These are phyloP conservation scores for Monoplex corrugatus DNA, from an alignment of 2,888 invertebrate species.

Conservation along the genomic window DNA sequence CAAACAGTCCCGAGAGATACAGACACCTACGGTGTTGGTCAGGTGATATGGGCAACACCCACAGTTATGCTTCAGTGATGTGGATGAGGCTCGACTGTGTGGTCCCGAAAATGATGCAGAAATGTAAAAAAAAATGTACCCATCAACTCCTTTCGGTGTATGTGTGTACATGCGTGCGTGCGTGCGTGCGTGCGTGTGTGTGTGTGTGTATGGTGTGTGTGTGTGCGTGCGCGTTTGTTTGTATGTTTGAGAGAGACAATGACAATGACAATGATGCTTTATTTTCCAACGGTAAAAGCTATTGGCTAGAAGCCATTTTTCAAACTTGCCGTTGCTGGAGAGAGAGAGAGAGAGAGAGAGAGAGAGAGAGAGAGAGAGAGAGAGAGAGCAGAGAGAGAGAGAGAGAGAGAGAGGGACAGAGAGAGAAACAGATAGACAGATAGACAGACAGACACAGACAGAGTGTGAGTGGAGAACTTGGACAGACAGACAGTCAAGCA, in stretches of 20 bases:
- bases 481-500: neutral
- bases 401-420: neutral
- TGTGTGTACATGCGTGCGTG: neutral
- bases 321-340: too few relatives aligned
- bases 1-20: too few relatives aligned
- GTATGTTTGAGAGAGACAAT: neutral
- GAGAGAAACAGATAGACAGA: neutral
- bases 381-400: neutral
- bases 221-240: neutral
- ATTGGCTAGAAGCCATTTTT: too few relatives aligned
- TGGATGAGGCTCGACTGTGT: too few relatives aligned
- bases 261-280: too few relatives aligned
- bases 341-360: neutral
- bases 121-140: too few relatives aligned
- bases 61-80: too few relatives aligned
- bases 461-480: neutral
- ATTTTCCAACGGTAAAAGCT: too few relatives aligned
- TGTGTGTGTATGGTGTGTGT: constrained; percentile 18
- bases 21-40: too few relatives aligned
- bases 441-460: neutral
- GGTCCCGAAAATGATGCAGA: too few relatives aligned
- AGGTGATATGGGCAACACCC: too few relatives aligned
- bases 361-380: neutral
- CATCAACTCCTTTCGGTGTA: too few relatives aligned
- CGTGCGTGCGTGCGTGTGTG: neutral